phyloP scores from a whole-genome alignment of 2,888 invertebrate species.

The Onchidella celtica region DNA sequence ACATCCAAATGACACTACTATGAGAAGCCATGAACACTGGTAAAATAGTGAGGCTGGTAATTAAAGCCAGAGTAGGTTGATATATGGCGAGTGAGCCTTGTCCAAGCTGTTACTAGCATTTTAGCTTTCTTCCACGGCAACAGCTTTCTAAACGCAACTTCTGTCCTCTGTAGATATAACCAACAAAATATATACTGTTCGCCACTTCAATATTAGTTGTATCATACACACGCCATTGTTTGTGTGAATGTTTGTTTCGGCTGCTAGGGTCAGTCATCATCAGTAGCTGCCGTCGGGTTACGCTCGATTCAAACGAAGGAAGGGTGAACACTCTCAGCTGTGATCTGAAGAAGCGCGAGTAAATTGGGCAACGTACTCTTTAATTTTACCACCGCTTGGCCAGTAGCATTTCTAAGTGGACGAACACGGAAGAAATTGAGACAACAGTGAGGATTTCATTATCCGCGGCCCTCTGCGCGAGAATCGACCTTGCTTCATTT shows the following conservation, averaged over 20 bases:
- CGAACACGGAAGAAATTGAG: constrained; percentile 32
- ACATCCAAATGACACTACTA: too few species aligned
- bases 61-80: constrained; percentile 26
- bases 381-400: too few species aligned
- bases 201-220: constrained; percentile 31
- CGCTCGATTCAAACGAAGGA: too few species aligned
- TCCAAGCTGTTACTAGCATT: constrained; percentile 44
- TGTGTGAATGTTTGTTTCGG: not conserved
- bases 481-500: constrained; percentile 43
- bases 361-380: too few species aligned
- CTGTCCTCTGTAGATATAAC: constrained; percentile 31
- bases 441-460: constrained; percentile 41
- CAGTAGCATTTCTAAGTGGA: too few species aligned
- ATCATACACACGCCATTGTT: constrained; percentile 29
- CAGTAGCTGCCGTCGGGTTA: too few species aligned
- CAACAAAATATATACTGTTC: constrained; percentile 8
- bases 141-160: constrained; percentile 37
- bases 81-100: constrained; percentile 29
- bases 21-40: too few species aligned
- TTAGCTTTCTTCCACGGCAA: constrained; percentile 32
- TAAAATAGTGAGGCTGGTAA: not conserved
- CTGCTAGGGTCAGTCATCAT: not conserved
- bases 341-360: too few species aligned
- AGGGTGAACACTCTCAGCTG: too few species aligned
- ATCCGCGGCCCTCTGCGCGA: constrained; percentile 12